A percentile compares a stretch with the other conserved stretches of the same genome.
phyloP scores from a whole-genome alignment of 2,797 vertebrate species.

The Syngnathus acus region DNA sequence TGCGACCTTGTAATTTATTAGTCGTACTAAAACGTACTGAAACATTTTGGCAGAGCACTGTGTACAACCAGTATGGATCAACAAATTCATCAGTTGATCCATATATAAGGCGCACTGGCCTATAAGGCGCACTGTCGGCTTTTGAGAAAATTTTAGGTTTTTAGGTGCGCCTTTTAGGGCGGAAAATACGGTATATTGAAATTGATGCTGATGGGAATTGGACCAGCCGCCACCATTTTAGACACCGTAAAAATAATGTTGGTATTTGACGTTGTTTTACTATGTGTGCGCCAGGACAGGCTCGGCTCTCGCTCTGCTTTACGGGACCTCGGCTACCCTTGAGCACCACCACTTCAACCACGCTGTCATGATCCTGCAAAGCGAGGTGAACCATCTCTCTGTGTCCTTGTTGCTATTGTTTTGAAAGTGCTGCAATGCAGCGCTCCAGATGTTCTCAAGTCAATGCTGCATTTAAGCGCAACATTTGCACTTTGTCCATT shows the following conservation, averaged over 20 bases:
- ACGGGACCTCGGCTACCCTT: constrained; percentile 94
- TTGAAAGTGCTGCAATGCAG: neutral
- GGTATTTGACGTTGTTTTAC: constrained; percentile 18
- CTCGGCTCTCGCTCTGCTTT: constrained; percentile 93
- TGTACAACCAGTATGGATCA: too few relatives aligned
- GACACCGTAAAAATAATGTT: neutral
- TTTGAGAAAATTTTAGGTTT: too few relatives aligned
- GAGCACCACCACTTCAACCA: constrained; percentile 99
- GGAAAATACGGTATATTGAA: too few relatives aligned
- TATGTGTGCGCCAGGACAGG: constrained; percentile 76
- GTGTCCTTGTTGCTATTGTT: constrained; percentile 7
- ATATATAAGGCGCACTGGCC: too few relatives aligned
- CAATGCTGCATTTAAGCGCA: constrained; percentile 17
- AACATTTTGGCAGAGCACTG: too few relatives aligned
- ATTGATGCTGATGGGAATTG: neutral
- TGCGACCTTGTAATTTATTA: too few relatives aligned
- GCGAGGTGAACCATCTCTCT: constrained; percentile 77
- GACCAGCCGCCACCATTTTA: neutral
- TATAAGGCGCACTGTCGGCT: too few relatives aligned
- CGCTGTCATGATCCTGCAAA: constrained; percentile 99
- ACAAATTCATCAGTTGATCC: too few relatives aligned
- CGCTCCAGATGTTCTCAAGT: constrained; percentile 28
- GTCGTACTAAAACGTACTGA: too few relatives aligned
- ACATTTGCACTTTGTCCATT: neutral
- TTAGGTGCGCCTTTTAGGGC: too few relatives aligned